Conservation (phyloP, 2,113 vertebrate genomes). For the Steatornis caripensis region DNA sequence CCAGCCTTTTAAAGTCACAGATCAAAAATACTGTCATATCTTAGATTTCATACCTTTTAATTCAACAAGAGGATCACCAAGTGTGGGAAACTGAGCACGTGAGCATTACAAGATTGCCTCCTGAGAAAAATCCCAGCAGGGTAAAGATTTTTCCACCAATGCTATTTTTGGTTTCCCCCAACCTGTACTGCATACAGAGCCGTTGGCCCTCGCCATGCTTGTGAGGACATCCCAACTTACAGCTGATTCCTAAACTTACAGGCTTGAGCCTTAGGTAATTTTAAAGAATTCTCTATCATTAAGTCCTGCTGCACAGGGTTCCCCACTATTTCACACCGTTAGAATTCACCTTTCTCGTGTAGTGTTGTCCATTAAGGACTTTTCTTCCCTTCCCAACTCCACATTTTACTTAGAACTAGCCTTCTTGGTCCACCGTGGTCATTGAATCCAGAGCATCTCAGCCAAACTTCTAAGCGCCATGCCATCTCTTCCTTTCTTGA, state of each 20-base stretch:
- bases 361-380: neutral
- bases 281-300: neutral
- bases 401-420: neutral
- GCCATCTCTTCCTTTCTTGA: neutral
- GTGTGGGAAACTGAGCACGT: neutral
- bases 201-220: neutral
- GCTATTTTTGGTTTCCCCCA: neutral
- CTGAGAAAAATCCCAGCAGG: slow-evolving; percentile 42
- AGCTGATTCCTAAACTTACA: neutral
- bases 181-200: neutral
- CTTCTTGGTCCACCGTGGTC: neutral
- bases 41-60: neutral
- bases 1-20: neutral
- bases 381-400: neutral
- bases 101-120: neutral
- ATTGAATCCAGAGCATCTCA: neutral
- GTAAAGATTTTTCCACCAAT: neutral
- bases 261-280: neutral
- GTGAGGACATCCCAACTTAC: neutral
- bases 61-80: neutral
- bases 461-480: neutral
- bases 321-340: neutral
- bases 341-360: neutral
- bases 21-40: neutral
- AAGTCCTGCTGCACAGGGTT: neutral